Evolutionary conservation across 2,888 invertebrate genomes (phyloP).

Genomic region (Bombyx huttoni): DNA sequence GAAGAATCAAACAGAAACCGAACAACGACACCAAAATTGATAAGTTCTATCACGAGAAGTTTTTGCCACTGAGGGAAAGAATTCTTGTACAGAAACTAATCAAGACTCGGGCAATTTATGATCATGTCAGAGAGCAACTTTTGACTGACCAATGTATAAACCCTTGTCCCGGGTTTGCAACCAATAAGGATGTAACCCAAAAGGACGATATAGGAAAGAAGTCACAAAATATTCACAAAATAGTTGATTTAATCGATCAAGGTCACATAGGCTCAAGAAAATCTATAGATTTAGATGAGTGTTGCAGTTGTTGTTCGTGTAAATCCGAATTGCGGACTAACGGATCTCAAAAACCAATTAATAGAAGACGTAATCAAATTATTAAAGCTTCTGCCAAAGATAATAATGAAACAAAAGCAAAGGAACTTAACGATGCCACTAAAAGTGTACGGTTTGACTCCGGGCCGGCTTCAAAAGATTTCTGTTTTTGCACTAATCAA

Average conservation of each 20-base stretch:
- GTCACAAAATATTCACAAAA: constrained; percentile 7
- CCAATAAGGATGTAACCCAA: constrained; percentile 13
- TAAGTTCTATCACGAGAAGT: constrained; percentile 25
- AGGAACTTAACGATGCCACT: background rate
- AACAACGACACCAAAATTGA: constrained; percentile 16
- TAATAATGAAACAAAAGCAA: background rate
- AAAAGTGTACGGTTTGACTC: background rate
- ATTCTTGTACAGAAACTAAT: constrained; percentile 32
- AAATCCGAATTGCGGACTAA: constrained; percentile 13
- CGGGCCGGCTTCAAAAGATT: background rate
- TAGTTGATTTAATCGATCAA: background rate
- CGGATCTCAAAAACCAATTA: constrained; percentile 2
- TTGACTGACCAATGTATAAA: constrained; percentile 13
- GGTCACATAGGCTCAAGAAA: background rate
- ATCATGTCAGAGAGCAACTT: constrained; percentile 27
- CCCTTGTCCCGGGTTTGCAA: background rate
- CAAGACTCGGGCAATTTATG: constrained; percentile 30
- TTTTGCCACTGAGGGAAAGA: constrained; percentile 28
- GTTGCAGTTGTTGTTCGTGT: constrained; percentile 27
- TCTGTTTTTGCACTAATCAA: background rate
- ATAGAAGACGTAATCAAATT: no score
- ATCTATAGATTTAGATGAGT: constrained; percentile 8
- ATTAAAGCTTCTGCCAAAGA: background rate
- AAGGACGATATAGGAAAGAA: constrained; percentile 5
- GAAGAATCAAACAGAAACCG: constrained; percentile 6